Conservation (phyloP, 2,797 vertebrate genomes). For the Crenichthys baileyi region DNA sequence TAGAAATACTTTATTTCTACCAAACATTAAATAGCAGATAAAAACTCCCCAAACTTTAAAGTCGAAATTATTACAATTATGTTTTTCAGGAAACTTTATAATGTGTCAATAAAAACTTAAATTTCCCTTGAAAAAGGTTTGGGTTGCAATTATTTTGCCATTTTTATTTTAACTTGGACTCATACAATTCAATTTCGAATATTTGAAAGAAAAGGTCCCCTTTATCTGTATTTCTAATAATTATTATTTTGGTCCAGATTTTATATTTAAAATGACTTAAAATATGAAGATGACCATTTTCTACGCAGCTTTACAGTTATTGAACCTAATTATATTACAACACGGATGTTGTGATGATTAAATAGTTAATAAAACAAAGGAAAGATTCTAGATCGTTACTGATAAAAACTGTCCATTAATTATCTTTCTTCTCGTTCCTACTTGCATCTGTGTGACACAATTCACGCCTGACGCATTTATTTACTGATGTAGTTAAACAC, state of each 20-base stretch:
- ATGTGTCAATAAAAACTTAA: background rate
- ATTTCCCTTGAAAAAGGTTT: background rate
- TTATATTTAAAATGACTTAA: background rate
- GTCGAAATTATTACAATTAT: background rate
- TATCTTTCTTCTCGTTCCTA: background rate
- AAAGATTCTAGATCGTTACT: background rate
- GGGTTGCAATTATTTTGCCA: background rate
- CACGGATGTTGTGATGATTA: background rate
- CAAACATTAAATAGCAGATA: background rate
- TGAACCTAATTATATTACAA: background rate
- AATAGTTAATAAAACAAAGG: background rate
- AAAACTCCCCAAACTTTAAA: background rate
- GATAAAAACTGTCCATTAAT: background rate
- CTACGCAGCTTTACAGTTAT: background rate
- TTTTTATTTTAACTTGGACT: background rate
- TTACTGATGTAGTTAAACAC: background rate
- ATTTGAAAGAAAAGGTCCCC: background rate
- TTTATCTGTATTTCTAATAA: background rate
- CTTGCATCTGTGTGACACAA: background rate
- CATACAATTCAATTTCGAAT: background rate
- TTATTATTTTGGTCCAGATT: background rate
- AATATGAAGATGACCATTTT: background rate
- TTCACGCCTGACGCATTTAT: background rate
- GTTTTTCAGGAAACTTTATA: background rate
- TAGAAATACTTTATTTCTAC: background rate